Evolutionary conservation across 1,140 invertebrate genomes (phyloP), one percentile per base, ranked within the genome.

Genomic region (Heliconius hermathena): DNA sequence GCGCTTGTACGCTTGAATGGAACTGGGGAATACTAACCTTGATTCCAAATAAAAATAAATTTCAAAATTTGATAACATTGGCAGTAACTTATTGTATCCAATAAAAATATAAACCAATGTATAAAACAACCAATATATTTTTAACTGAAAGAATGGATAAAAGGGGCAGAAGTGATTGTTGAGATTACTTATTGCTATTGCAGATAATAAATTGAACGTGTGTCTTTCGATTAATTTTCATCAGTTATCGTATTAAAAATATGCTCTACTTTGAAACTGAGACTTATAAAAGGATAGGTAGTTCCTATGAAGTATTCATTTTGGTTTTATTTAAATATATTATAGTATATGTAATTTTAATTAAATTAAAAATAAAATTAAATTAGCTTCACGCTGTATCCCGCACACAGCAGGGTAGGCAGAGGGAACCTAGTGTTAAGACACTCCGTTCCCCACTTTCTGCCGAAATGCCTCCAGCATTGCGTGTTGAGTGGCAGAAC

Each of bases 1-100:
- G 82, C 83, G 78, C 77, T 73, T 79, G 77, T 60, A 77, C 82
- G 80, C 70, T 81, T 74, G 76, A 82, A 80, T 84, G 70, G 74
- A 81, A 66, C 38, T 54, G 66, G 54, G 71, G 54, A 84, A 81
- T 81, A 80, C 66, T 84, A 76, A 81, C 81, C 83, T 80, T 80
- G 79, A 80, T 84, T 80, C 36, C 36, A 26, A 26, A 66, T 29
- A 66, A 66, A 66, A 66, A 66, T 66, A 66, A 26, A 5, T 29
- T 29, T 29, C 60, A 66, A 66, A 29, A 66, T 66, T 66, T 26
- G 22, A 60, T 60, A n/a, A 60, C 20, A 22, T 60, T 26, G 8
- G 0, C 57, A 54, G 20, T 54, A 54, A 5, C 13, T 20, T 22
- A 54, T 5, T 0, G 52, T 18, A 54, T 20, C 5, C 16, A 16